phyloP scores from a whole-genome alignment of 2,888 invertebrate species.

The Chesias legatella region DNA sequence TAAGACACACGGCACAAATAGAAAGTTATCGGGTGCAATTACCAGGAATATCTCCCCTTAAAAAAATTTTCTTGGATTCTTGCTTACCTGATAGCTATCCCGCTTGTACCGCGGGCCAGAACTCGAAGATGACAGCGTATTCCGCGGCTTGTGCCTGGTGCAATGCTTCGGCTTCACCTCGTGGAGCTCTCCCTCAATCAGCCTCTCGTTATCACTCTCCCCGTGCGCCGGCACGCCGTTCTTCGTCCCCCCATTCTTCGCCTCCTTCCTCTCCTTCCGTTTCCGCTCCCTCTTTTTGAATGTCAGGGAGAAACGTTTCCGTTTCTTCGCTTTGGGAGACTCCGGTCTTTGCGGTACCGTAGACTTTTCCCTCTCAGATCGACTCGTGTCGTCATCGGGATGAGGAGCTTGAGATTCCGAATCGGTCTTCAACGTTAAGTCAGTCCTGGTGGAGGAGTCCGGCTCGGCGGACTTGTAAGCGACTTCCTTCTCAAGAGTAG shows the following conservation, averaged over 20 bases:
- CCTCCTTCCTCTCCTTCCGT: slow-evolving; percentile 65
- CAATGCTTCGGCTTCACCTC: slow-evolving; percentile 61
- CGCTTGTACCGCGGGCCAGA: slow-evolving; percentile 76
- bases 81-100: slow-evolving; percentile 75
- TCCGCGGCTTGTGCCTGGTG: slow-evolving; percentile 59
- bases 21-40: too few relatives aligned
- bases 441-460: slow-evolving; percentile 67
- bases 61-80: too few relatives aligned
- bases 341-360: slow-evolving; percentile 62
- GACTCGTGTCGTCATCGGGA: slow-evolving; percentile 70
- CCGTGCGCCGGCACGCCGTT: slow-evolving; percentile 54
- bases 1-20: too few relatives aligned
- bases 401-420: slow-evolving; percentile 65
- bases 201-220: slow-evolving; percentile 71
- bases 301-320: slow-evolving; percentile 69
- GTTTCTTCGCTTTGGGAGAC: slow-evolving; percentile 70
- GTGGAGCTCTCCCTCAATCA: slow-evolving; percentile 62
- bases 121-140: slow-evolving; percentile 67
- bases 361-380: slow-evolving; percentile 70
- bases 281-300: slow-evolving; percentile 73
- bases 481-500: slow-evolving; percentile 72
- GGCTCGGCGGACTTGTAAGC: slow-evolving; percentile 66
- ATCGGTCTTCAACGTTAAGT: slow-evolving; percentile 65
- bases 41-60: too few relatives aligned
- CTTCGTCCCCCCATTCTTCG: slow-evolving; percentile 55